Base-by-base conservation (phyloP, 2,888 invertebrate genomes). In the Platerodrilus igneus region DNA sequence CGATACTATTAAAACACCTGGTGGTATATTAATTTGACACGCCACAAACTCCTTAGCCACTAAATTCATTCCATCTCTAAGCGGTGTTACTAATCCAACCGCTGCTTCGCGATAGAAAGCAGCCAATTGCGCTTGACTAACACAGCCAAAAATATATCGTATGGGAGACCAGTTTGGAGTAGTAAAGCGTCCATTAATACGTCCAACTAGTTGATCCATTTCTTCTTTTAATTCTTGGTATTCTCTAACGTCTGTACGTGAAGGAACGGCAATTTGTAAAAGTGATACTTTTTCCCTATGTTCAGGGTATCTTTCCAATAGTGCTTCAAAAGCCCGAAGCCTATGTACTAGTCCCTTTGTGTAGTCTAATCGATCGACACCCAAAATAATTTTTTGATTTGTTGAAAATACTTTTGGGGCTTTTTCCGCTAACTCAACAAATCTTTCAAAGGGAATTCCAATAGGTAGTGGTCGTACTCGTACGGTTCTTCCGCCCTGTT, bases 91-190 rank as follows among this genome's bases (percentile, higher is more conserved):
- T 22, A 92, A 69, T 18, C 89, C 89, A 0, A 92, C 89, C 0
- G 88, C 83, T 0, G 91, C 81, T 56, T 91, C 91, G 11, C 90
- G 74, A 64, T 91, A 91, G 60, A 89, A 84, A 0, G 88, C 86
- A 0, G 91, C 90, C 26, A 91, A 66, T 58, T 90, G 88, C 35
- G 87, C 83, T 67, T 91, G 91, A 32, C 82, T 84, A 1, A 91
- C 84, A 61, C 87, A 89, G 6, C 90, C 91, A 61, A 86, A 91
- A 52, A 91, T 91, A 52, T 91, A 91, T 26, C 82, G 76, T 51
- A 92, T 91, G 0, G 92, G 92, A 1, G 91, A 89, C 92, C 92
- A 92, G 63, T 88, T 89, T 0, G 90, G 86, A 0, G 90, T 91
- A 0, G 90, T 88, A 58, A 91, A 91, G 39, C 83, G 78, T 9